These are phyloP conservation scores for Temnothorax ravouxi DNA, from an alignment of 2,888 invertebrate genomes.

Conservation along the genomic window DNA sequence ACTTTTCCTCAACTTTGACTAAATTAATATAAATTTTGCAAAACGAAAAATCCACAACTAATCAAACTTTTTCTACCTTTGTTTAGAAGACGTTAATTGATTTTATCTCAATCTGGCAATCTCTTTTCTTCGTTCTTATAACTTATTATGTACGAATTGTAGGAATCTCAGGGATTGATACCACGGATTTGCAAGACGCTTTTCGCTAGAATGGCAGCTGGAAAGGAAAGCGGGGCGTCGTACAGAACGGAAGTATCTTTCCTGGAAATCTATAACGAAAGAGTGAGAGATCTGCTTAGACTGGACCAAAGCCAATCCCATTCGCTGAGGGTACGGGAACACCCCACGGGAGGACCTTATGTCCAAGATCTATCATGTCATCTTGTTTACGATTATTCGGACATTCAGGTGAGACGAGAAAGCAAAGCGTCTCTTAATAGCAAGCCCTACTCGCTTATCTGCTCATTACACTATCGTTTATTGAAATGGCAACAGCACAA, in stretches of 20 bases:
- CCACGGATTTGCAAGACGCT: conserved; percentile 95
- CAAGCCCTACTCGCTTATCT: not conserved
- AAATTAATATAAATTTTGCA: not conserved
- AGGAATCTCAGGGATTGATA: conserved; percentile 94
- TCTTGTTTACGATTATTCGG: conserved; percentile 94
- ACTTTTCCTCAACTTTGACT: not conserved
- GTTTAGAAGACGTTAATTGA: not conserved
- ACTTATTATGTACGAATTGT: conserved; percentile 59
- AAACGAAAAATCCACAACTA: not conserved
- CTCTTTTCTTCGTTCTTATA: not conserved
- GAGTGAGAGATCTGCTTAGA: conserved; percentile 91
- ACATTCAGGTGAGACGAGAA: conserved; percentile 90
- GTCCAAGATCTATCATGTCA: conserved; percentile 95
- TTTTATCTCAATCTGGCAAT: not conserved
- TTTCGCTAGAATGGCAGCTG: conserved; percentile 93
- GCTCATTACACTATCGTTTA: not conserved
- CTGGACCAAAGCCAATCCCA: conserved; percentile 89
- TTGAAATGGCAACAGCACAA: not conserved
- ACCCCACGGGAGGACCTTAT: conserved; percentile 93
- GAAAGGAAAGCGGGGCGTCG: conserved; percentile 93
- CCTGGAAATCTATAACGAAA: conserved; percentile 95
- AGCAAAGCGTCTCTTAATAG: not conserved
- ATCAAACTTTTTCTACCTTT: not conserved
- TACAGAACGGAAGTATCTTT: conserved; percentile 96
- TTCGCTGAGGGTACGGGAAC: conserved; percentile 92